Percentiles rank a stretch among this genome's conserved stretches.
Conservation (phyloP, 2,113 vertebrate species). For the Cettia cetti region DNA sequence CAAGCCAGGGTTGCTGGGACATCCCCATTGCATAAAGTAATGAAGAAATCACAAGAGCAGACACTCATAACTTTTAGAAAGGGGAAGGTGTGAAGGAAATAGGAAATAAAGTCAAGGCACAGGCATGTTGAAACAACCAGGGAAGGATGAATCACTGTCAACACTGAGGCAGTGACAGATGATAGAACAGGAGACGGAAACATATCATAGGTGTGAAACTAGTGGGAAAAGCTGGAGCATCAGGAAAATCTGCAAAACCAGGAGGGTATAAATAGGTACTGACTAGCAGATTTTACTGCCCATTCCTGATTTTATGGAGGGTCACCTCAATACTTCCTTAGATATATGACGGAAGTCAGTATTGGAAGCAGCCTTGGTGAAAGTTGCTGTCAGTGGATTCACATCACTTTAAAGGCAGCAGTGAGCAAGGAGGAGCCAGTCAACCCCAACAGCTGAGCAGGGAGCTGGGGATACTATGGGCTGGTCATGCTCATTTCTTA, state of each 20-base stretch:
- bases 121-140: neutral
- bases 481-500: neutral
- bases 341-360: neutral
- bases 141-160: neutral
- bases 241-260: neutral
- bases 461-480: neutral
- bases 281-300: neutral
- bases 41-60: neutral
- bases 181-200: neutral
- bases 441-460: neutral
- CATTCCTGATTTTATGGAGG: neutral
- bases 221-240: neutral
- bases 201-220: neutral
- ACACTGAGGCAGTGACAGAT: neutral
- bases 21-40: neutral
- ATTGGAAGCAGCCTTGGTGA: neutral
- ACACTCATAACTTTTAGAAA: neutral
- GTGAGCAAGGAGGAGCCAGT: neutral
- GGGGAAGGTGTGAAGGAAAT: neutral
- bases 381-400: neutral
- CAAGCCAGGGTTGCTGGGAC: neutral
- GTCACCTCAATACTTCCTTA: neutral
- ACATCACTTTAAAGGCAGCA: neutral
- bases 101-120: neutral
- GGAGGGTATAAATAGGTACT: neutral